Base-by-base conservation (phyloP, 1,140 invertebrate species). In the Hirudo medicinalis region DNA sequence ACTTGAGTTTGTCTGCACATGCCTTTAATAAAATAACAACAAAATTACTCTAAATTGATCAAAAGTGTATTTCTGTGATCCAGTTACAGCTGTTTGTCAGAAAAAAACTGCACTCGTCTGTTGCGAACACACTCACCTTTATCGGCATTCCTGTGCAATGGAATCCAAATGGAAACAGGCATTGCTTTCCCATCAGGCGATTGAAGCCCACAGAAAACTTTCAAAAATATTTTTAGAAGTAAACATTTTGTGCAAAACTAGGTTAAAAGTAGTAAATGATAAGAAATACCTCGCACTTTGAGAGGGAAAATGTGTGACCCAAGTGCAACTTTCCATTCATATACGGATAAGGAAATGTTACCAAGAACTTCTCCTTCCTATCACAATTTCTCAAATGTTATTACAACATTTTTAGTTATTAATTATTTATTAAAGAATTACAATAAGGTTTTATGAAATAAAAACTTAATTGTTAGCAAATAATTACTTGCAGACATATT, bases 241-340 rank as follows among this genome's bases (percentile, higher is more conserved):
- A 63, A 63, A 25, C 22, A 29, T 32, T 4, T 9, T 32, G 36
- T 40, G 13, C 8, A 68, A 32, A 68, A 32, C n/a, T 68, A 25
- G n/a, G n/a, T 29, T 13, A 40, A 68, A n/a, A 13, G 22, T 36
- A 40, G 54, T 2, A 55, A 54, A 74, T 29, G 74, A 71, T 75
- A 54, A 54, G 60, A 72, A 75, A 77, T 77, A 86, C 85, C 78
- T 98, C 95, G 82, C 91, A 93, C 86, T 99, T 99, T 54, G 94
- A 94, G 40, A 98, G 79, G 20, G 94, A 91, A 85, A 99, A 99
- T 11, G 92, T 94, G 81, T 99, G 97, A 0, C 97, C 97, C 67
- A 99, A 83, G 86, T 99, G 97, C 70, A 99, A 86, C 63, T 90
- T 86, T 36, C 97, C 97, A 87, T 99, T 99, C 96, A 99, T 99